phyloP scores from a whole-genome alignment of 2,113 vertebrate genomes.

The Cettia cetti region DNA sequence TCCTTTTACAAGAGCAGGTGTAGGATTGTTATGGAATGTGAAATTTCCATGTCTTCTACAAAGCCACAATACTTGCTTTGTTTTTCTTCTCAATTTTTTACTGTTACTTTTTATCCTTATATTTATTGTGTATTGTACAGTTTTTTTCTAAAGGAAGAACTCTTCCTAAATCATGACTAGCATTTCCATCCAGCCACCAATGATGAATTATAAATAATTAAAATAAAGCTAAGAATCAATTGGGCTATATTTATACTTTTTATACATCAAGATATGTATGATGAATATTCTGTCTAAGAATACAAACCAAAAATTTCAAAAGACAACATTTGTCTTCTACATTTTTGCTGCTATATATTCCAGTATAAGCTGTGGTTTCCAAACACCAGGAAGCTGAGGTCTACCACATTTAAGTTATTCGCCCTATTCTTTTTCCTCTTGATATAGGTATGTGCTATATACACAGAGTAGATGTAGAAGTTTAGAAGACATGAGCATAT shows the following conservation, averaged over 20 bases:
- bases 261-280: background rate
- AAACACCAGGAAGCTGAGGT: background rate
- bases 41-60: background rate
- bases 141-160: background rate
- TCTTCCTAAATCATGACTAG: background rate
- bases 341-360: background rate
- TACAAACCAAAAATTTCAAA: background rate
- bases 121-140: background rate
- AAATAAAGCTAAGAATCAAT: background rate
- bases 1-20: background rate
- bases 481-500: background rate
- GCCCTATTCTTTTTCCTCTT: background rate
- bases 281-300: background rate
- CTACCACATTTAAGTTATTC: background rate
- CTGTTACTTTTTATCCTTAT: background rate
- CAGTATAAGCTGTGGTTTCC: background rate
- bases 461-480: background rate
- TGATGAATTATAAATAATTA: background rate
- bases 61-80: background rate
- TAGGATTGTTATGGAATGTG: background rate
- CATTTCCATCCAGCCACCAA: background rate
- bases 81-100: background rate
- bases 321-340: background rate
- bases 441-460: background rate
- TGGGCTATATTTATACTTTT: background rate